Percentiles rank a stretch among this genome's conserved stretches.
phyloP scores from a whole-genome alignment of 2,797 vertebrate genomes.

The Accipiter minullus region DNA sequence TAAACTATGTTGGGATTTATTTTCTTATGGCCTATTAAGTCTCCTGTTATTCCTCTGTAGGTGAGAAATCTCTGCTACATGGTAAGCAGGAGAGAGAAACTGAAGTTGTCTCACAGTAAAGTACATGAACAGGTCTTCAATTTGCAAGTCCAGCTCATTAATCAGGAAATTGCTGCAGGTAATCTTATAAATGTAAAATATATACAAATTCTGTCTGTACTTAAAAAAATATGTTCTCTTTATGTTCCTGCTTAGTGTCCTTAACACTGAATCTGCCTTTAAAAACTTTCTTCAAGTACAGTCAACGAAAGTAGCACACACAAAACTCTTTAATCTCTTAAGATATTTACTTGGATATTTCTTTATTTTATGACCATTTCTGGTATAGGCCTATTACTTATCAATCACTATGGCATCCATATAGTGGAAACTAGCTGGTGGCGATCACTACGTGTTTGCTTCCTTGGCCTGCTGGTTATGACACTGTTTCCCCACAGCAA shows the following conservation, averaged over 20 bases:
- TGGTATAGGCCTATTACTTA: background rate
- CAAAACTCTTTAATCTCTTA: background rate
- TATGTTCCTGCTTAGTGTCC: background rate
- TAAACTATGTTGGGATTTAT: background rate
- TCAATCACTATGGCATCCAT: background rate
- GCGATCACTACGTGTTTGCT: background rate
- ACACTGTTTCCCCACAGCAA: background rate
- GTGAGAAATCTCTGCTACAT: slow-evolving; percentile 99
- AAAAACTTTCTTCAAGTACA: background rate
- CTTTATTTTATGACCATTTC: background rate
- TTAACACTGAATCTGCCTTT: background rate
- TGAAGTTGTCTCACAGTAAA: slow-evolving; percentile 94
- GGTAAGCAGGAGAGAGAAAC: slow-evolving; percentile 96
- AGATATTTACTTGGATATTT: background rate
- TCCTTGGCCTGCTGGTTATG: background rate
- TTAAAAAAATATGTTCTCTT: background rate
- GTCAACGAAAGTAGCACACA: background rate
- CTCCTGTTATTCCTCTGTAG: slow-evolving; percentile 63
- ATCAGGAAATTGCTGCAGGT: slow-evolving; percentile 91
- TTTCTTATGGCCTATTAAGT: background rate
- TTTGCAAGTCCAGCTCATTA: slow-evolving; percentile 89
- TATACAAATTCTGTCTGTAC: background rate
- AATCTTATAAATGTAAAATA: slow-evolving; percentile 22
- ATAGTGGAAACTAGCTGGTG: background rate
- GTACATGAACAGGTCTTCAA: slow-evolving; percentile 96